These are phyloP conservation scores for Reinhardtius hippoglossoides DNA, from an alignment of 2,113 vertebrate species.

Conservation along the genomic window DNA sequence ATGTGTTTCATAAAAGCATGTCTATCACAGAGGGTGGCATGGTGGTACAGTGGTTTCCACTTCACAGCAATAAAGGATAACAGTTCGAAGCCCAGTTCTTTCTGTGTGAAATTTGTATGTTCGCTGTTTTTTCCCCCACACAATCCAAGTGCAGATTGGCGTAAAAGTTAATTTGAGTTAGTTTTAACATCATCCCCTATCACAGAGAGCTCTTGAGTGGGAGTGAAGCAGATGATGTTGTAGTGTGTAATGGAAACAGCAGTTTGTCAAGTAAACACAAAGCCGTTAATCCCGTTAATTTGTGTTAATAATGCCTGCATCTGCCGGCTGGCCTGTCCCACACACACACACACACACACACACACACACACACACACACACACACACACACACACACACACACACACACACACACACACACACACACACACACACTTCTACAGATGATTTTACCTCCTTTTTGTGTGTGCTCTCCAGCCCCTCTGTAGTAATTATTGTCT, in stretches of 20 bases:
- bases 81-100: too few species aligned
- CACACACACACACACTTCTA: conserved; percentile 13
- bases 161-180: too few species aligned
- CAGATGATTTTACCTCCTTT: background rate
- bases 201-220: conserved; percentile 25
- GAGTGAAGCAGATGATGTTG: conserved; percentile 17
- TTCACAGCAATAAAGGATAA: too few species aligned
- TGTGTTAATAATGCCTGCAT: conserved; percentile 31
- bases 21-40: too few species aligned
- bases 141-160: too few species aligned
- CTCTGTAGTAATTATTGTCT: conserved; percentile 15
- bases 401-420: conserved; percentile 10
- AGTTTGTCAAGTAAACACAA: conserved; percentile 32
- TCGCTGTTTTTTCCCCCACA: too few species aligned
- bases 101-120: too few species aligned
- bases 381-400: conserved; percentile 29
- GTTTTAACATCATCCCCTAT: background rate
- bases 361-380: background rate
- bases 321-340: conserved; percentile 23
- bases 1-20: too few species aligned
- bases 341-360: conserved; percentile 20
- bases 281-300: conserved; percentile 32
- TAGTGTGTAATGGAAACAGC: conserved; percentile 29
- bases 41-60: too few species aligned
- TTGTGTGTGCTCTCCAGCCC: background rate